Conservation (phyloP, 2,888 invertebrate genomes). For the Orthosia cruda region DNA sequence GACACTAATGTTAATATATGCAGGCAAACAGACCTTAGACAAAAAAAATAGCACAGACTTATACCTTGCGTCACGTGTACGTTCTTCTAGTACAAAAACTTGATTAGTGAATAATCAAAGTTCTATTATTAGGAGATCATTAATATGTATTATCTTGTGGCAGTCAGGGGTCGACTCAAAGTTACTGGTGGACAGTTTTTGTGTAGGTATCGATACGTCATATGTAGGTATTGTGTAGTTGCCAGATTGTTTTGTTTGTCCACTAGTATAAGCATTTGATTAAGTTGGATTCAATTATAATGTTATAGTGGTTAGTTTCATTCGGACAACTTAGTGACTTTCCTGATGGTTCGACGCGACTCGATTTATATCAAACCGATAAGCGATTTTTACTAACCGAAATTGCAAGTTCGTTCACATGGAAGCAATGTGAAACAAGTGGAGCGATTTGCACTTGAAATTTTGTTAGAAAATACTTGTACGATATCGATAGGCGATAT, state of each 20-base stretch:
- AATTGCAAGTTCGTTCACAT: no score
- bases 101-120: constrained; percentile 38
- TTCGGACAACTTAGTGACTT: not conserved
- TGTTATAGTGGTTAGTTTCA: not conserved
- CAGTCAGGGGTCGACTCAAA: constrained; percentile 44
- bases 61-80: constrained; percentile 23
- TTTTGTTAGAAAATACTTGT: no score
- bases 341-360: no score
- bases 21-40: constrained; percentile 23
- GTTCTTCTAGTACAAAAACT: constrained; percentile 14
- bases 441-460: no score
- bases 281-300: not conserved
- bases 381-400: no score
- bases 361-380: no score
- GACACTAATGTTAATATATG: constrained; percentile 32
- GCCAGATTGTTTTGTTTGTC: not conserved
- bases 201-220: not conserved
- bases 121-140: constrained; percentile 48
- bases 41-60: constrained; percentile 38
- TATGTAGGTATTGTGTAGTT: not conserved
- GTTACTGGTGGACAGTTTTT: constrained; percentile 12
- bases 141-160: constrained; percentile 33
- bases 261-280: not conserved
- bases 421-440: no score
- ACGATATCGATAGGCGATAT: no score